These are phyloP conservation scores for Catostylus mosaicus DNA, from an alignment of 30 jellyfish, hydroid and myxozoan genomes.

Conservation along the genomic window DNA sequence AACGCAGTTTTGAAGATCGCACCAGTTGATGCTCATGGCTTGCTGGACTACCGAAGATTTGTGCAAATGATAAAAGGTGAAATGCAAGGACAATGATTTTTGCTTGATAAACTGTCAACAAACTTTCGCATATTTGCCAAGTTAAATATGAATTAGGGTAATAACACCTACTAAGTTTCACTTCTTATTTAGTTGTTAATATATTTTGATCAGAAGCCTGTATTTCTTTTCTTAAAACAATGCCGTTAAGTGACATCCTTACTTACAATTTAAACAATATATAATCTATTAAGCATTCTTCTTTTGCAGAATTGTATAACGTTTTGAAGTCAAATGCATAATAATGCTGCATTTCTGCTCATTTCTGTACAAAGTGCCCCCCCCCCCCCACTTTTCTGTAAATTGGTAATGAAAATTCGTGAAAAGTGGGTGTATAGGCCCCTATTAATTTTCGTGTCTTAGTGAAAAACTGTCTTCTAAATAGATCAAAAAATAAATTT, in stretches of 20 bases:
- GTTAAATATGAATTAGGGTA: neutral
- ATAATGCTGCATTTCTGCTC: no score
- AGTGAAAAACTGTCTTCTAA: neutral
- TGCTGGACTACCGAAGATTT: constrained; percentile 33
- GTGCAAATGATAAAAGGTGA: constrained; percentile 44
- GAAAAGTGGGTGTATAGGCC: neutral
- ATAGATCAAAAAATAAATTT: neutral
- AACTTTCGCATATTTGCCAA: no score
- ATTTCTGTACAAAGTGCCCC: no score
- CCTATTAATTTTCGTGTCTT: neutral
- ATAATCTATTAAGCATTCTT: no score
- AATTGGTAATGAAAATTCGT: no score
- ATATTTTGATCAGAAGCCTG: neutral
- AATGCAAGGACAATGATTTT: neutral
- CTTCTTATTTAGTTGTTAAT: no score
- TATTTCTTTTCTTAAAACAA: neutral
- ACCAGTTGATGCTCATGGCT: constrained; percentile 47
- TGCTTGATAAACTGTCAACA: no score
- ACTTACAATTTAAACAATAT: no score
- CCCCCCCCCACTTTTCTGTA: no score
- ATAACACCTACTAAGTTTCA: neutral
- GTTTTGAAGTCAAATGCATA: no score
- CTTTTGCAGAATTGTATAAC: no score
- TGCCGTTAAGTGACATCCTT: neutral
- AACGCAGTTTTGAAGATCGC: constrained; percentile 43